Percentiles rank a stretch among this genome's conserved stretches.
phyloP scores from a whole-genome alignment of 2,888 invertebrate genomes.

The Biston betularia region DNA sequence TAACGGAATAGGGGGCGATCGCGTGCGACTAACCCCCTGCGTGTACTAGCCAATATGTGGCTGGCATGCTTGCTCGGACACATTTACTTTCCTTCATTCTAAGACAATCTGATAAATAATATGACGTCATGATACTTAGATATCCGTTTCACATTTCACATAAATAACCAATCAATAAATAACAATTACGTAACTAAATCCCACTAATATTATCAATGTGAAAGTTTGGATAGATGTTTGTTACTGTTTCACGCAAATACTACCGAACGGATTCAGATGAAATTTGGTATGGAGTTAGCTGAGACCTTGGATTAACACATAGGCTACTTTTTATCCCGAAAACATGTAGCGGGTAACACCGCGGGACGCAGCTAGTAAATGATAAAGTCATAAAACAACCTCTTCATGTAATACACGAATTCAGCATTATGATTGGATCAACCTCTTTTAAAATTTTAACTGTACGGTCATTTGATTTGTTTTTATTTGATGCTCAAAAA shows the following conservation, averaged over 20 bases:
- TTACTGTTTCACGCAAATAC: too few relatives aligned
- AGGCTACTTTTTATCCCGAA: too few relatives aligned
- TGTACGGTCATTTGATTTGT: too few relatives aligned
- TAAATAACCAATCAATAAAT: constrained; percentile 1
- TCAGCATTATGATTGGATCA: neutral
- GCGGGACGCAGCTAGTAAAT: too few relatives aligned
- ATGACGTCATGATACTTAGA: constrained; percentile 5
- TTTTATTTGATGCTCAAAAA: too few relatives aligned
- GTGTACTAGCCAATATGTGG: constrained; percentile 44
- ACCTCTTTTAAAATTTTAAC: too few relatives aligned
- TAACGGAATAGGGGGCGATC: constrained; percentile 46
- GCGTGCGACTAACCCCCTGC: constrained; percentile 52
- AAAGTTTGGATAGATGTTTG: too few relatives aligned
- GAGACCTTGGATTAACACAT: too few relatives aligned
- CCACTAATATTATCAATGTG: too few relatives aligned
- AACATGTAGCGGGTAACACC: too few relatives aligned
- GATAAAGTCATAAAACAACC: neutral
- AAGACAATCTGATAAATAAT: constrained; percentile 9
- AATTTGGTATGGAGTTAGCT: too few relatives aligned
- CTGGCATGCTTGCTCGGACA: constrained; percentile 5
- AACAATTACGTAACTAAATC: neutral
- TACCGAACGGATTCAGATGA: too few relatives aligned
- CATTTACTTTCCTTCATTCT: constrained; percentile 13
- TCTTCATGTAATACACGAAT: constrained; percentile 15
- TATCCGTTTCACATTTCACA: neutral